Conservation (phyloP, 2,888 invertebrate genomes). For the Villa cingulata region DNA sequence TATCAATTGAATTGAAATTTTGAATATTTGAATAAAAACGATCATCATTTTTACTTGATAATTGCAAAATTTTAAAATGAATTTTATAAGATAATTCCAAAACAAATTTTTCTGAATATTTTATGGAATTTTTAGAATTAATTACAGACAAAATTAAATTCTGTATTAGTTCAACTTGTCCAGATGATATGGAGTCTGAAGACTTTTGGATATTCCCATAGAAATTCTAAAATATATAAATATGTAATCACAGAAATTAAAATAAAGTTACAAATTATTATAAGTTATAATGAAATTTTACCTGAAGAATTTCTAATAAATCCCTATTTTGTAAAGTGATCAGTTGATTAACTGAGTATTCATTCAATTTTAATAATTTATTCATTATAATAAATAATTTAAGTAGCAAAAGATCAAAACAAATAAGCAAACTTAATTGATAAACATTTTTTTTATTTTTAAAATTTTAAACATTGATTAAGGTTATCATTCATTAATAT, state of each 20-base stretch:
- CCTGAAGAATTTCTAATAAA: background rate
- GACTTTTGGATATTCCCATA: background rate
- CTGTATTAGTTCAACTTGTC: background rate
- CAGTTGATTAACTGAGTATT: too few species aligned
- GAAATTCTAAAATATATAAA: background rate
- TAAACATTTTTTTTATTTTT: too few species aligned
- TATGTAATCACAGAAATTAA: background rate
- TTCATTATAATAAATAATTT: too few species aligned
- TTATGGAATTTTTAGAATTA: background rate
- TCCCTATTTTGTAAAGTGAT: background rate
- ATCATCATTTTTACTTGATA: constrained; percentile 18
- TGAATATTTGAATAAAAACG: background rate
- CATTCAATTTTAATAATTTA: background rate
- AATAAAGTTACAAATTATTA: background rate
- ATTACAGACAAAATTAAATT: background rate
- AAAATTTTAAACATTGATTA: too few species aligned
- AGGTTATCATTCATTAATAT: too few species aligned
- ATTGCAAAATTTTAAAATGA: constrained; percentile 24
- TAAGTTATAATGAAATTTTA: too few species aligned
- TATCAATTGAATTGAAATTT: background rate
- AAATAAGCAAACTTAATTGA: too few species aligned
- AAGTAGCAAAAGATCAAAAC: too few species aligned
- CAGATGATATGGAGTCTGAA: too few species aligned
- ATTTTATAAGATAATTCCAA: constrained; percentile 25
- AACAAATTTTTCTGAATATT: background rate